phyloP scores from a whole-genome alignment of 2,888 invertebrate species.

The Leuctra nigra region DNA sequence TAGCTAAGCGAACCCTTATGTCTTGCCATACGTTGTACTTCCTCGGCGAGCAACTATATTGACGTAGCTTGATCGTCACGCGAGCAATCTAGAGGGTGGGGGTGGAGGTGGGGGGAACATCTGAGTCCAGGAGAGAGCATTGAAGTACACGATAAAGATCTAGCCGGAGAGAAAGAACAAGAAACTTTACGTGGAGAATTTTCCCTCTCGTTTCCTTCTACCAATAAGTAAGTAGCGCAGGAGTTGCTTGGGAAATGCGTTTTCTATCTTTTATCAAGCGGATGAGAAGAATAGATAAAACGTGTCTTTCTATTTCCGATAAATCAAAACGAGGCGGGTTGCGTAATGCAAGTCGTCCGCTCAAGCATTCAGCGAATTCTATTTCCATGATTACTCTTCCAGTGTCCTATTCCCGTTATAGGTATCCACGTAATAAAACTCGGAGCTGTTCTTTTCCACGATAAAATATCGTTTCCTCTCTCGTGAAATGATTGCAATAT shows the following conservation, averaged over 20 bases:
- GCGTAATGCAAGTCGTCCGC: background rate
- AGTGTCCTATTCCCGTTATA: no score
- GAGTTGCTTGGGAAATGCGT: background rate
- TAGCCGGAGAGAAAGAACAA: background rate
- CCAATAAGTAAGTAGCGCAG: background rate
- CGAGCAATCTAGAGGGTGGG: background rate
- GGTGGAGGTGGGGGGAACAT: background rate
- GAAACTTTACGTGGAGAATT: background rate
- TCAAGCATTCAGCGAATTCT: no score
- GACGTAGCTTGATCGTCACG: constrained; percentile 4
- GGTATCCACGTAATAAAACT: no score
- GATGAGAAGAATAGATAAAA: constrained; percentile 1
- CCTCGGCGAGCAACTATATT: no score
- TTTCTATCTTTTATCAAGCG: background rate
- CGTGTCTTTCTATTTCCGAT: background rate
- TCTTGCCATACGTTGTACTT: no score
- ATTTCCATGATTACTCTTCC: no score
- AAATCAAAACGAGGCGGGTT: background rate
- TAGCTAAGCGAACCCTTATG: no score
- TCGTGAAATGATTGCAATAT: no score
- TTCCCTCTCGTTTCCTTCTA: background rate
- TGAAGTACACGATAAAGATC: constrained; percentile 1
- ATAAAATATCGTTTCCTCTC: no score
- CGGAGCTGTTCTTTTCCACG: no score
- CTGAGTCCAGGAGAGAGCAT: background rate